Percentiles rank a stretch among this genome's conserved stretches.
These are phyloP conservation scores for Bellardia bayeri DNA, from an alignment of 2,888 invertebrate genomes.

Conservation along the genomic window DNA sequence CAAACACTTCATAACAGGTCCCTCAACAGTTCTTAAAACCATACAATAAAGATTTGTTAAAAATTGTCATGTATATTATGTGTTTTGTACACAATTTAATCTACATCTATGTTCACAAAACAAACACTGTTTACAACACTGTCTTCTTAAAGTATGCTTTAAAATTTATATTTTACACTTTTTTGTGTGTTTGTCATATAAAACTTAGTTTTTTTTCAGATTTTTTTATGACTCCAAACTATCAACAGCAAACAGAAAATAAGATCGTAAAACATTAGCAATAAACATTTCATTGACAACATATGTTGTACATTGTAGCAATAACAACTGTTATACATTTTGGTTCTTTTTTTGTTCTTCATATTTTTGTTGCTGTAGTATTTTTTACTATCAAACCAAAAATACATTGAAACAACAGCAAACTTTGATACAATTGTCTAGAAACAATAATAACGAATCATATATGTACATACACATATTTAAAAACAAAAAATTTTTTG, in stretches of 20 bases:
- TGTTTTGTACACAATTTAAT: slow-evolving; percentile 10
- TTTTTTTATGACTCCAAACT: slow-evolving; percentile 49
- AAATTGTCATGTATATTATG: slow-evolving; percentile 1
- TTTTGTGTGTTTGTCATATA: neutral
- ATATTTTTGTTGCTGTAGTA: slow-evolving; percentile 1
- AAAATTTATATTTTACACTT: slow-evolving; percentile 15
- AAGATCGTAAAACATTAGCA: slow-evolving; percentile 64
- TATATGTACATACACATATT: neutral
- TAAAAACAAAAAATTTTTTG: neutral
- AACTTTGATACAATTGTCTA: slow-evolving; percentile 58
- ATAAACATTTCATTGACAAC: slow-evolving; percentile 73
- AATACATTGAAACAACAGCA: slow-evolving; percentile 25
- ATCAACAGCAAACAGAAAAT: slow-evolving; percentile 41
- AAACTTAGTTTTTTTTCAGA: slow-evolving; percentile 18
- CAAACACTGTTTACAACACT: neutral
- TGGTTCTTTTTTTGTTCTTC: neutral
- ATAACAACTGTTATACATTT: slow-evolving; percentile 53
- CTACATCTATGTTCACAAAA: slow-evolving; percentile 4
- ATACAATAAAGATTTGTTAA: neutral
- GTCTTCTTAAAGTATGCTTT: slow-evolving; percentile 31
- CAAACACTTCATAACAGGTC: neutral
- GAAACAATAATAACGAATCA: slow-evolving; percentile 50
- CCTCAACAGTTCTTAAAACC: neutral
- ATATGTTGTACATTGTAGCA: slow-evolving; percentile 59
- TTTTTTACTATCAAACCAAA: slow-evolving; percentile 26